phyloP scores from a whole-genome alignment of 2,113 vertebrate genomes.

The Pitta sordida region DNA sequence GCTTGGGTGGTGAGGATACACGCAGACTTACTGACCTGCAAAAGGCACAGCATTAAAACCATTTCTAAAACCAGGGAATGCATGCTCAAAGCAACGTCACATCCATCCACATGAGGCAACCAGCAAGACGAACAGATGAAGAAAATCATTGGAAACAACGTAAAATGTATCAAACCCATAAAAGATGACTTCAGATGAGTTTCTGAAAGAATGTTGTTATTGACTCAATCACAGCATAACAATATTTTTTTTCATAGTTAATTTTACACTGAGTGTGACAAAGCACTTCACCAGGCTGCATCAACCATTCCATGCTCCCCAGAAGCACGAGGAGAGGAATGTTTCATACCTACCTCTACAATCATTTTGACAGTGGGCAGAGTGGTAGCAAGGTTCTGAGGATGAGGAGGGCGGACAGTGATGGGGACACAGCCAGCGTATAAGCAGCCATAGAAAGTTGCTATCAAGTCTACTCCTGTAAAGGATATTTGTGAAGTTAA shows the following conservation, averaged over 20 bases:
- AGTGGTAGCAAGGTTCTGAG: conserved; percentile 91
- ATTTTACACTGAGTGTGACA: background rate
- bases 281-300: background rate
- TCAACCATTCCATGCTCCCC: background rate
- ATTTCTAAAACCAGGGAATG: background rate
- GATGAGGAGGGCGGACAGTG: conserved; percentile 91
- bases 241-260: background rate
- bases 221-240: background rate
- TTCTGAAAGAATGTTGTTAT: background rate
- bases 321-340: background rate
- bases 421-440: conserved; percentile 91
- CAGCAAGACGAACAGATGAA: background rate
- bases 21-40: conserved; percentile 92
- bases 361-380: conserved; percentile 97
- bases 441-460: conserved; percentile 93
- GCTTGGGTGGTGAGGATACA: conserved; percentile 94
- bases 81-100: background rate
- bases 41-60: background rate
- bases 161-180: background rate
- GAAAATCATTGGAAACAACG: background rate
- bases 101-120: background rate
- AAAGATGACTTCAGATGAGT: background rate
- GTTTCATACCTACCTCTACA: conserved; percentile 81
- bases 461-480: conserved; percentile 91
- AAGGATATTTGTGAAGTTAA: background rate